phyloP scores from a whole-genome alignment of 2,797 vertebrate genomes.

The Hippoglossus hippoglossus region DNA sequence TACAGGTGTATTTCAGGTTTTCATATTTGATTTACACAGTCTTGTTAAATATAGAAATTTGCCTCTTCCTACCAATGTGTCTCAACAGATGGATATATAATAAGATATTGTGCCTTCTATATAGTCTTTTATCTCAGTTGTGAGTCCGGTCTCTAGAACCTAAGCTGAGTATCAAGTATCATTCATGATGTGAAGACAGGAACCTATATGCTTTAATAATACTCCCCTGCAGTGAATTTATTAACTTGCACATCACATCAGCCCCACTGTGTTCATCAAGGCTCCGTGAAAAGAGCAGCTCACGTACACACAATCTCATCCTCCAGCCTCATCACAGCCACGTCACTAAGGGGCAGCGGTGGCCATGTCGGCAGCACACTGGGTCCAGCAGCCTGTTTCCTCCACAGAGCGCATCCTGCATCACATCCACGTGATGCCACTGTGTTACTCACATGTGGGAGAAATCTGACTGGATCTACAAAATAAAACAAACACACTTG shows the following conservation, averaged over 20 bases:
- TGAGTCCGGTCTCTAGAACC: not conserved
- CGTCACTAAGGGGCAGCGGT: not conserved
- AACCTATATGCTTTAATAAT: constrained; percentile 7
- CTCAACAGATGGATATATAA: not conserved
- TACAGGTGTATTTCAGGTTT: not conserved
- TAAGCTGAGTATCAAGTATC: not conserved
- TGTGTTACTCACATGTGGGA: not conserved
- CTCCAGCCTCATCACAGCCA: too few species aligned
- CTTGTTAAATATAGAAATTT: not conserved
- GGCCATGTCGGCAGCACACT: not conserved
- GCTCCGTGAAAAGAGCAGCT: constrained; percentile 20
- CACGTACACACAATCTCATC: constrained; percentile 13
- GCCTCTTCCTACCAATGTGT: not conserved
- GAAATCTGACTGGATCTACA: not conserved
- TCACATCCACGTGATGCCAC: not conserved
- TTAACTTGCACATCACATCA: constrained; percentile 23
- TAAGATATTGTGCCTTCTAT: not conserved
- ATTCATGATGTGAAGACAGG: constrained; percentile 7
- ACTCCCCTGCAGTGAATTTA: constrained; percentile 24
- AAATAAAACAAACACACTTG: not conserved
- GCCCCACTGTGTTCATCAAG: constrained; percentile 20
- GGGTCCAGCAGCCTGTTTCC: constrained; percentile 1
- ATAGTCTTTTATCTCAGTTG: constrained; percentile 7
- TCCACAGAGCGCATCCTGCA: not conserved
- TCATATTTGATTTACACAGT: too few species aligned